These are phyloP conservation scores for Amitus sp. DNA, from an alignment of 2,888 invertebrate species.

Conservation along the genomic window DNA sequence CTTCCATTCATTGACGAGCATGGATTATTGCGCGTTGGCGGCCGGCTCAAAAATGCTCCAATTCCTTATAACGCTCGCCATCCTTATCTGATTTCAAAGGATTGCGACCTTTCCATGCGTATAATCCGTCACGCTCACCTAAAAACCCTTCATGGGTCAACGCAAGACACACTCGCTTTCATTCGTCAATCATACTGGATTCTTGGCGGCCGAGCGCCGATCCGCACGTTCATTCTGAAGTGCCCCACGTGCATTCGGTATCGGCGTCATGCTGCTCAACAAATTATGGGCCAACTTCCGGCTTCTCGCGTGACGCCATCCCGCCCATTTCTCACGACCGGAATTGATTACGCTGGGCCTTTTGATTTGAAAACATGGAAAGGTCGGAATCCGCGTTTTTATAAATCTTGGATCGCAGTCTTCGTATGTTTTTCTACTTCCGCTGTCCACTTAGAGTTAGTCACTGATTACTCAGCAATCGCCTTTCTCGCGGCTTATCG, in stretches of 20 bases:
- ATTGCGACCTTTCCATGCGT: constrained; percentile 11
- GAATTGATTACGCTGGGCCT: constrained; percentile 27
- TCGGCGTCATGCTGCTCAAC: neutral
- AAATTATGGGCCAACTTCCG: constrained; percentile 32
- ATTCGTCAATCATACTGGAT: constrained; percentile 30
- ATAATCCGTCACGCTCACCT: constrained; percentile 17
- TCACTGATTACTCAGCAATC: constrained; percentile 27
- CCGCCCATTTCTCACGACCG: constrained; percentile 30
- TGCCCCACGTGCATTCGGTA: constrained; percentile 24
- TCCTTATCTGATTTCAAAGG: constrained; percentile 12
- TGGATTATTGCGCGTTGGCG: constrained; percentile 15
- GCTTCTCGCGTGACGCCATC: constrained; percentile 28
- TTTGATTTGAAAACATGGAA: constrained; percentile 3
- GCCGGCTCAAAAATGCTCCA: constrained; percentile 8
- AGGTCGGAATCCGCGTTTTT: too few relatives aligned
- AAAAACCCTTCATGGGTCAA: constrained; percentile 21
- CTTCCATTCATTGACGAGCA: constrained; percentile 13
- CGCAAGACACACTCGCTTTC: neutral
- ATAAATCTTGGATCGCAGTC: constrained; percentile 12
- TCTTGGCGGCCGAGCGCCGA: constrained; percentile 16
- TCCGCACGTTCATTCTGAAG: constrained; percentile 11
- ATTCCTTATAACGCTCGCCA: constrained; percentile 10
- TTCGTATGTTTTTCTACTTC: constrained; percentile 16
- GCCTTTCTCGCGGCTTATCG: constrained; percentile 36
- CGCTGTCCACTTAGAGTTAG: constrained; percentile 26